phyloP scores from a whole-genome alignment of 1,140 invertebrate species.

The Chelonus insularis region DNA sequence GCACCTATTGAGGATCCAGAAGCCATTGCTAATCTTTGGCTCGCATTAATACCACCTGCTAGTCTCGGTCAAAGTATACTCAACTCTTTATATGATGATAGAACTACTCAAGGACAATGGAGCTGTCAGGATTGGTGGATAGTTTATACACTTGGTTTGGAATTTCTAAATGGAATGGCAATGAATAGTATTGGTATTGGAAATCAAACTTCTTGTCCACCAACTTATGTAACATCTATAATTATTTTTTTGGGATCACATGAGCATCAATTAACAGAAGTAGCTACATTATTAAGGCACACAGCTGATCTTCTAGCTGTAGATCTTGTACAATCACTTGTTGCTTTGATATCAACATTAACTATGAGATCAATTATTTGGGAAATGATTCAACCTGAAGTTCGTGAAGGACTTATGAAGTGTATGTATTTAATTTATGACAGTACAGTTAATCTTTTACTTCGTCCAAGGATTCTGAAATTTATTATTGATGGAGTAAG shows the following conservation, averaged over 20 bases:
- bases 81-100: slow-evolving; percentile 48
- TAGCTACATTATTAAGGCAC: slow-evolving; percentile 51
- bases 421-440: slow-evolving; percentile 57
- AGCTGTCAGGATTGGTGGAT: slow-evolving; percentile 58
- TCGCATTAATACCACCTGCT: slow-evolving; percentile 49
- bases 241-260: slow-evolving; percentile 51
- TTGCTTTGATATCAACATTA: slow-evolving; percentile 51
- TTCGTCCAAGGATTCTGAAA: slow-evolving; percentile 55
- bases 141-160: slow-evolving; percentile 51
- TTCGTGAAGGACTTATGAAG: slow-evolving; percentile 55
- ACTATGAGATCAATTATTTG: slow-evolving; percentile 48
- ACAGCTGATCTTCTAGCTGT: slow-evolving; percentile 53
- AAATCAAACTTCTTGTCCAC: slow-evolving; percentile 19
- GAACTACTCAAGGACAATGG: slow-evolving; percentile 43
- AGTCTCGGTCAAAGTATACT: slow-evolving; percentile 53
- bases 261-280: slow-evolving; percentile 51
- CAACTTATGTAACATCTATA: slow-evolving; percentile 41
- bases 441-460: slow-evolving; percentile 53
- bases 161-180: slow-evolving; percentile 50
- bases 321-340: slow-evolving; percentile 56
- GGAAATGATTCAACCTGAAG: slow-evolving; percentile 45
- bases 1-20: slow-evolving; percentile 46
- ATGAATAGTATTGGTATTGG: slow-evolving; percentile 33
- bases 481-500: slow-evolving; percentile 59
- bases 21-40: slow-evolving; percentile 49